These are phyloP conservation scores for Astropecten irregularis DNA, from an alignment of 53 echinoderm and acorn worm species.

Conservation along the genomic window DNA sequence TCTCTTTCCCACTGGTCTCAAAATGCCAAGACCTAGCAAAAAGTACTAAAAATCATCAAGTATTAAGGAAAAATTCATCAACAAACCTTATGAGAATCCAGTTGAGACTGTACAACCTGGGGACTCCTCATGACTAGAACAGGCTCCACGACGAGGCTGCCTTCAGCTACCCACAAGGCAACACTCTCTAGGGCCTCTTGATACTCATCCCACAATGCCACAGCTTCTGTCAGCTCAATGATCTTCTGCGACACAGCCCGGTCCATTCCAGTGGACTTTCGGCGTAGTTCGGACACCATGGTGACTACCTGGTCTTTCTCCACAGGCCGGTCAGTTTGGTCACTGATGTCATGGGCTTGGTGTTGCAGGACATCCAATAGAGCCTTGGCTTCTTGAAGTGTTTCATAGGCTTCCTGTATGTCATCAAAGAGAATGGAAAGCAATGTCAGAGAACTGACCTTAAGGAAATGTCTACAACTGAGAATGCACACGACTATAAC, in stretches of 20 bases:
- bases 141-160: constrained; percentile 48
- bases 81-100: constrained; percentile 60
- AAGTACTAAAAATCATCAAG: not conserved
- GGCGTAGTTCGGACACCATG: constrained; percentile 59
- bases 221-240: constrained; percentile 65
- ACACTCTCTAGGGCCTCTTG: constrained; percentile 69
- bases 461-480: no score
- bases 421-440: not conserved
- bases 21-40: not conserved
- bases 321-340: constrained; percentile 70
- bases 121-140: constrained; percentile 50
- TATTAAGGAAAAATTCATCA: not conserved
- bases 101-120: constrained; percentile 57
- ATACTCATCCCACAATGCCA: constrained; percentile 79
- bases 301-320: constrained; percentile 59
- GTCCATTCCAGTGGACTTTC: constrained; percentile 47
- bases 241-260: constrained; percentile 45
- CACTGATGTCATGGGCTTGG: constrained; percentile 61
- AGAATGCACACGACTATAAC: no score
- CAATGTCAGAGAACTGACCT: no score
- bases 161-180: constrained; percentile 68
- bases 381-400: constrained; percentile 50
- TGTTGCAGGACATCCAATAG: constrained; percentile 65
- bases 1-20: no score
- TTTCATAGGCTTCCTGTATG: constrained; percentile 61